Evolutionary conservation across 2,888 invertebrate genomes (phyloP).

Genomic region (Drosophila vallismaia): DNA sequence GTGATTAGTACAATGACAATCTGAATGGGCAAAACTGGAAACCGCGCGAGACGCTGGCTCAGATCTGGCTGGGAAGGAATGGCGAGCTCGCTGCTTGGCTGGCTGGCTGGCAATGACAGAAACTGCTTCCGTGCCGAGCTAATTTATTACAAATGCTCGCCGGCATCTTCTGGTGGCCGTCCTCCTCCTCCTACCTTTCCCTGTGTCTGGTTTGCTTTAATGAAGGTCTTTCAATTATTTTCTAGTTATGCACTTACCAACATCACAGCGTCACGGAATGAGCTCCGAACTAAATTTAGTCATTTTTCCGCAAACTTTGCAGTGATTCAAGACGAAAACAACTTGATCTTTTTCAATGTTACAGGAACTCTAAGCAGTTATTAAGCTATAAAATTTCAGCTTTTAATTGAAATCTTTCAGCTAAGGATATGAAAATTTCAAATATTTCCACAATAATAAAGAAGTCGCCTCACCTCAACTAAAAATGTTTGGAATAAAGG

Average conservation of each 20-base stretch:
- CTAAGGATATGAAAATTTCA: too few relatives aligned
- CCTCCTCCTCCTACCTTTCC: background rate
- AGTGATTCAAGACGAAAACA: background rate
- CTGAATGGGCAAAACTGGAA: conserved; percentile 43
- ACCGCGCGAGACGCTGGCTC: conserved; percentile 17
- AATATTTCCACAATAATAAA: too few relatives aligned
- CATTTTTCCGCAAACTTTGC: conserved; percentile 12
- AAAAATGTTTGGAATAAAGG: too few relatives aligned
- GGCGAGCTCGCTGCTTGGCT: background rate
- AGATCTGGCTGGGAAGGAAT: conserved; percentile 14
- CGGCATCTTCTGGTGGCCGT: conserved; percentile 31
- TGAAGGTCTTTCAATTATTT: conserved; percentile 47
- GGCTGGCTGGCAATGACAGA: conserved; percentile 47
- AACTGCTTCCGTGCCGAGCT: conserved; percentile 51
- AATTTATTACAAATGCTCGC: conserved; percentile 48
- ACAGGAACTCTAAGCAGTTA: background rate
- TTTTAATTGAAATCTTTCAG: too few relatives aligned
- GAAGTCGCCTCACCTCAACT: too few relatives aligned
- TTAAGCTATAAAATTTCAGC: background rate
- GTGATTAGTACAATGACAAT: conserved; percentile 71
- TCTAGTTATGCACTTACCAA: conserved; percentile 43
- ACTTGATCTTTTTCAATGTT: conserved; percentile 6
- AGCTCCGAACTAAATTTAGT: conserved; percentile 42
- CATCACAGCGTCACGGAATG: conserved; percentile 18
- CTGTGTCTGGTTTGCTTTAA: conserved; percentile 31